Evolutionary conservation across 2,113 vertebrate species (phyloP).

Genomic region (Chiloscyllium plagiosum): DNA sequence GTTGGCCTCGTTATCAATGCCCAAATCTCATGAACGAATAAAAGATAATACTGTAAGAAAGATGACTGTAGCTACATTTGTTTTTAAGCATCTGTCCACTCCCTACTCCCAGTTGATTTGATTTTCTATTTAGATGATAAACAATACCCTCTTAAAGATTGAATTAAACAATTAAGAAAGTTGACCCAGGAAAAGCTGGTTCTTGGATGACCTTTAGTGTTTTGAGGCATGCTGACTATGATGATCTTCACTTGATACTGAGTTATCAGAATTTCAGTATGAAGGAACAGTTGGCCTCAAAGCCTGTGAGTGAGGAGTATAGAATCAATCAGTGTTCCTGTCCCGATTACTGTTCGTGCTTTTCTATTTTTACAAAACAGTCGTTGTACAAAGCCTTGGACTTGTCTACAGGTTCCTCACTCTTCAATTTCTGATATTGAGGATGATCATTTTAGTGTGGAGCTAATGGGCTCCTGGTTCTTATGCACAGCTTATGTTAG

Average conservation of each 20-base stretch:
- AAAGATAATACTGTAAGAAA: neutral
- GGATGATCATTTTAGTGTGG: neutral
- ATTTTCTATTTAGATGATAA: neutral
- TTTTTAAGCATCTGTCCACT: neutral
- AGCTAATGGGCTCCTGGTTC: neutral
- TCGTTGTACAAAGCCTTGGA: neutral
- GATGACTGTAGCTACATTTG: neutral
- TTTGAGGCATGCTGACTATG: neutral
- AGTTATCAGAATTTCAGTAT: neutral
- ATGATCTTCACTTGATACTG: neutral
- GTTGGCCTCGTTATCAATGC: too few species aligned
- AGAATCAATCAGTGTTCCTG: neutral
- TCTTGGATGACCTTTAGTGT: neutral
- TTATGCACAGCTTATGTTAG: neutral
- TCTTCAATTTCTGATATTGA: neutral
- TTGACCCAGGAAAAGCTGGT: neutral
- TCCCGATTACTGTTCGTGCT: neutral
- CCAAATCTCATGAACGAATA: too few species aligned
- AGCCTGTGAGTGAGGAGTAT: neutral
- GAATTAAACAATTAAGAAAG: too few species aligned
- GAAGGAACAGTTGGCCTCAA: neutral
- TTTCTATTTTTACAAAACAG: neutral
- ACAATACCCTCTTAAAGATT: neutral
- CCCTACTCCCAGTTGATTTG: neutral
- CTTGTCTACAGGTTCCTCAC: neutral